phyloP scores from a whole-genome alignment of 2,797 vertebrate species.

The Argya squamiceps region DNA sequence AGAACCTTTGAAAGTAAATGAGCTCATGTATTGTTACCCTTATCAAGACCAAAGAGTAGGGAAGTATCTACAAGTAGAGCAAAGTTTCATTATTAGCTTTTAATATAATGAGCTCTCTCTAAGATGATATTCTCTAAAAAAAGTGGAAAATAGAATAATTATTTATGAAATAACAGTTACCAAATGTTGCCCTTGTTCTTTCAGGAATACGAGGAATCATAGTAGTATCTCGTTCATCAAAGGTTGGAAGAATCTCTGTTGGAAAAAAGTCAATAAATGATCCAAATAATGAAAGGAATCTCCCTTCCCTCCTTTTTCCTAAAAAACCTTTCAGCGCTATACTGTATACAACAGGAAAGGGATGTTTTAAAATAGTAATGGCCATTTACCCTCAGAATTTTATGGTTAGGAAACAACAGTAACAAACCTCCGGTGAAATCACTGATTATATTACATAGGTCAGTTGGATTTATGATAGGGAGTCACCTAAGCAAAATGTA shows the following conservation, averaged over 20 bases:
- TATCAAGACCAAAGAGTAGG: not conserved
- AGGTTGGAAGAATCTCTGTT: constrained; percentile 56
- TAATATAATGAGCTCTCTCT: not conserved
- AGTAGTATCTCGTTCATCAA: constrained; percentile 61
- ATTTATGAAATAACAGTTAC: constrained; percentile 64
- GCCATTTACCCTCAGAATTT: not conserved
- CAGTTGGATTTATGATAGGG: not conserved
- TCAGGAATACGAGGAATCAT: constrained; percentile 63
- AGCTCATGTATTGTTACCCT: not conserved
- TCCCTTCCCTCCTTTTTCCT: not conserved
- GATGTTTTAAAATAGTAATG: not conserved
- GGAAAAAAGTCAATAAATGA: constrained; percentile 6
- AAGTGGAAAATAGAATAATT: not conserved
- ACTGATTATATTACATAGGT: not conserved
- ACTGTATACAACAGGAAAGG: not conserved
- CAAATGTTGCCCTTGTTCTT: constrained; percentile 67
- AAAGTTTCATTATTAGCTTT: not conserved
- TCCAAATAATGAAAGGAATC: not conserved
- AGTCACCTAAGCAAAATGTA: not conserved
- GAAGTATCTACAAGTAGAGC: not conserved
- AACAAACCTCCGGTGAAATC: not conserved
- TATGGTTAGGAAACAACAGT: not conserved
- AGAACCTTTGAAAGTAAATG: not conserved
- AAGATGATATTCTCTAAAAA: not conserved
- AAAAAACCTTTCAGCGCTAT: not conserved